phyloP scores from a whole-genome alignment of 2,888 invertebrate species.

The Lottia scabra region DNA sequence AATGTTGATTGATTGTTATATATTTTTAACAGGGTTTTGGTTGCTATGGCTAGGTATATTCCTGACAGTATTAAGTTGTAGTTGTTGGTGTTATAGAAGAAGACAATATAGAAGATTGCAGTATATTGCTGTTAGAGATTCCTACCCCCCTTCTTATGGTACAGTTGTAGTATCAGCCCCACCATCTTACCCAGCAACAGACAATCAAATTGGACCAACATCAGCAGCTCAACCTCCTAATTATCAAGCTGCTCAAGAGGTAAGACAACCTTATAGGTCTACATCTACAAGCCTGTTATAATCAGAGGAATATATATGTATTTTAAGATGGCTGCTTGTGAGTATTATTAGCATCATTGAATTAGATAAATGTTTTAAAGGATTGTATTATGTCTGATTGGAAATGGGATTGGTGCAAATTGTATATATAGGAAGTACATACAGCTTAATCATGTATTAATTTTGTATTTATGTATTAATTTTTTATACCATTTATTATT shows the following conservation, averaged over 20 bases:
- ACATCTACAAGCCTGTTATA: too few species aligned
- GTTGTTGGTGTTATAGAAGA: constrained; percentile 38
- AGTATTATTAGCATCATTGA: too few species aligned
- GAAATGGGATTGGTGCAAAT: too few species aligned
- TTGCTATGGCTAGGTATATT: constrained; percentile 43
- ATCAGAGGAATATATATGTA: too few species aligned
- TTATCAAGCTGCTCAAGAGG: constrained; percentile 13
- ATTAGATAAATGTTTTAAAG: too few species aligned
- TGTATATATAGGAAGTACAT: too few species aligned
- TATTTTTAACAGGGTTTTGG: constrained; percentile 55
- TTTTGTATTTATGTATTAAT: too few species aligned
- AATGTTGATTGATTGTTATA: too few species aligned
- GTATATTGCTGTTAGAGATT: constrained; percentile 7
- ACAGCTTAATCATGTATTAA: too few species aligned
- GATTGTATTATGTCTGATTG: too few species aligned
- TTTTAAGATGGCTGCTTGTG: too few species aligned
- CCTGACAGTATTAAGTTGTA: constrained; percentile 36
- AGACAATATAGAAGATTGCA: constrained; percentile 20
- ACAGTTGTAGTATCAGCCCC: constrained; percentile 17
- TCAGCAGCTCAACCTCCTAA: not conserved
- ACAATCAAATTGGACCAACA: not conserved
- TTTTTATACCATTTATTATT: too few species aligned
- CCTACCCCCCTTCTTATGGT: constrained; percentile 17
- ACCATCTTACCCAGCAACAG: constrained; percentile 11
- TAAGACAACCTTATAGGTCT: not conserved